phyloP scores from a whole-genome alignment of 2,113 vertebrate genomes.

The Ophthalmotilapia sp. region DNA sequence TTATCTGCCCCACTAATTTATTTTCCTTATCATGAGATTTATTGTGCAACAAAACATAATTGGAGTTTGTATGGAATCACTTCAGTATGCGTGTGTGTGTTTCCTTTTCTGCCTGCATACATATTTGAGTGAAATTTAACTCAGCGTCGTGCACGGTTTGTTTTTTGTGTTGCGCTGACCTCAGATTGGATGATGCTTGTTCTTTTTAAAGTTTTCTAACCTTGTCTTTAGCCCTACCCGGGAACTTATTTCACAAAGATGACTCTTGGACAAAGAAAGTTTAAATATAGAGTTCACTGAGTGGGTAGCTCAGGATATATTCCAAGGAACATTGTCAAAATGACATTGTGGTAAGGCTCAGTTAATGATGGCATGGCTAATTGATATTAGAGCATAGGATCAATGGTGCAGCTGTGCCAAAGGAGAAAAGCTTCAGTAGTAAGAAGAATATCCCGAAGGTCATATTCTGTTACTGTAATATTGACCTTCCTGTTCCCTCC shows the following conservation, averaged over 20 bases:
- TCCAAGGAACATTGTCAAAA: slow-evolving; percentile 11
- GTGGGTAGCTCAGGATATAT: not conserved
- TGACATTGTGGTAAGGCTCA: slow-evolving; percentile 20
- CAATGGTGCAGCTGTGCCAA: slow-evolving; percentile 19
- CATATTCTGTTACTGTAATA: slow-evolving; percentile 59
- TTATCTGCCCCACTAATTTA: slow-evolving; percentile 38
- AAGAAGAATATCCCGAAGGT: slow-evolving; percentile 45
- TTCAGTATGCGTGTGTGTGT: not conserved
- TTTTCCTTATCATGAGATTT: slow-evolving; percentile 30
- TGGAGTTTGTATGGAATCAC: not conserved
- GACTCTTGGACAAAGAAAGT: not conserved
- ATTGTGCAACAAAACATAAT: slow-evolving; percentile 27
- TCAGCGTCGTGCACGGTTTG: not conserved
- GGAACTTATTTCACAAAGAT: not conserved
- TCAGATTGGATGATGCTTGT: not conserved
- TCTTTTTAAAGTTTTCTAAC: not conserved
- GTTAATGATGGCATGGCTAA: slow-evolving; percentile 38
- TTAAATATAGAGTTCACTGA: slow-evolving; percentile 1
- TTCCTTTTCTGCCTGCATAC: not conserved
- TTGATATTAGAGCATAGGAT: slow-evolving; percentile 49
- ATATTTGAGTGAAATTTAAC: not conserved
- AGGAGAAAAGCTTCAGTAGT: slow-evolving; percentile 18
- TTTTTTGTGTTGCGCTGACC: not conserved
- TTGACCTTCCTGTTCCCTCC: slow-evolving; percentile 52
- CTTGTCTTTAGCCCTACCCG: not conserved